Evolutionary conservation across 2,888 invertebrate species (phyloP).

Genomic region (Alloplasta piceator): DNA sequence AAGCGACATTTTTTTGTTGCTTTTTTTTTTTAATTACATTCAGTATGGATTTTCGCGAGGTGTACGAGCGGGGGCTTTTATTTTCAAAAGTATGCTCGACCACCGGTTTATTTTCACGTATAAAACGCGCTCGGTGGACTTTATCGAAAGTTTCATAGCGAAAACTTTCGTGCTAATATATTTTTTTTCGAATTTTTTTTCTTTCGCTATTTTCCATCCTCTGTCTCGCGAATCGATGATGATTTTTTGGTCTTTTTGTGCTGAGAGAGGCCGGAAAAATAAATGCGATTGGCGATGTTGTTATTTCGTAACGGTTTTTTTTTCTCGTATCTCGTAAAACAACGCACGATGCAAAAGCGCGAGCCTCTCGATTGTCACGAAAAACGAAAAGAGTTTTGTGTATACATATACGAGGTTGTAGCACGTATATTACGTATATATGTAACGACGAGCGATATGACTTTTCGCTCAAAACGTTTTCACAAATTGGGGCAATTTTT

Average conservation of each 20-base stretch:
- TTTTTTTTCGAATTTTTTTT: background rate
- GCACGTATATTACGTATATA: constrained; percentile 13
- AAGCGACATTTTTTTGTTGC: background rate
- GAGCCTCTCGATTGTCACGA: constrained; percentile 3
- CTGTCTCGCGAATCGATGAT: background rate
- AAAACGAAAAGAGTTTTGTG: constrained; percentile 35
- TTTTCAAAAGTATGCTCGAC: background rate
- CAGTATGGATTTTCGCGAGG: too few species aligned
- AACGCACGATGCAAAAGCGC: constrained; percentile 30
- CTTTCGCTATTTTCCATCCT: background rate
- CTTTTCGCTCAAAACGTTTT: constrained; percentile 32
- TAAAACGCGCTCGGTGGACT: background rate
- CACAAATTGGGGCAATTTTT: background rate
- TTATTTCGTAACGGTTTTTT: constrained; percentile 18
- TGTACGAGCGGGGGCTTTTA: too few species aligned
- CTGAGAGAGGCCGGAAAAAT: constrained; percentile 3
- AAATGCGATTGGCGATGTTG: constrained; percentile 17
- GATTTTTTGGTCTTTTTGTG: background rate
- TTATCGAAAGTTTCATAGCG: background rate
- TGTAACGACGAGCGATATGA: constrained; percentile 30
- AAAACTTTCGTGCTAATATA: constrained; percentile 6
- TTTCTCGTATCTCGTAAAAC: constrained; percentile 25
- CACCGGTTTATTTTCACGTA: constrained; percentile 5
- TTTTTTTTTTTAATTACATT: background rate
- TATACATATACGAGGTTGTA: constrained; percentile 24